Conservation (phyloP, 1,140 invertebrate species). For the Orius insidiosus region DNA sequence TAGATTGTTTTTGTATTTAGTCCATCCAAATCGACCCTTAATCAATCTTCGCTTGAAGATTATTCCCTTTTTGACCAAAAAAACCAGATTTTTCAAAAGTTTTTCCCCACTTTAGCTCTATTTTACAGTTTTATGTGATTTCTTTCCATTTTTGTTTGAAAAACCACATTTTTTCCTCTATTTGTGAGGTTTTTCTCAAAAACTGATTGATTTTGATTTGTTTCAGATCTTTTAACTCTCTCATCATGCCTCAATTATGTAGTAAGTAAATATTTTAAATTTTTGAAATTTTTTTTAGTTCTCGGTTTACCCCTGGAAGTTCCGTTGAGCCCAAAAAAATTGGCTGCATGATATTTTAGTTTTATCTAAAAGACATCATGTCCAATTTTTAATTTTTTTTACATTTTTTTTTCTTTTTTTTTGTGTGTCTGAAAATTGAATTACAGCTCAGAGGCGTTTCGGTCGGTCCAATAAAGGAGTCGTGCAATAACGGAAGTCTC, state of each 20-base stretch:
- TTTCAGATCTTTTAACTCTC: conserved; percentile 13
- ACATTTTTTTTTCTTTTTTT: conserved; percentile 11
- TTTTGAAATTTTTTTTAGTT: not conserved
- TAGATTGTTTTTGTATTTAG: no score
- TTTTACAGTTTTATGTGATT: no score
- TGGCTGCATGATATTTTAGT: not conserved
- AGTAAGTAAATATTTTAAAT: not conserved
- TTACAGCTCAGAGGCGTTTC: conserved; percentile 13
- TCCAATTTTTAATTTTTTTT: conserved; percentile 8
- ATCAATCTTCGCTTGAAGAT: no score
- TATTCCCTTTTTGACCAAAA: no score
- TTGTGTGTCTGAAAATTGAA: conserved; percentile 9
- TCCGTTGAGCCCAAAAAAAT: not conserved
- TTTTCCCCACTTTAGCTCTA: no score
- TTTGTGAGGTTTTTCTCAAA: not conserved
- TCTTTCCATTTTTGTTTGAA: no score
- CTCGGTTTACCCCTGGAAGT: not conserved
- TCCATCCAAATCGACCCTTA: no score
- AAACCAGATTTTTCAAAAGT: no score
- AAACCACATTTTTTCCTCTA: no score
- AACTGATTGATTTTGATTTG: not conserved
- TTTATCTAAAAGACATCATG: not conserved
- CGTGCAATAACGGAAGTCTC: conserved; percentile 1
- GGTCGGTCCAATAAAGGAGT: conserved; percentile 12
- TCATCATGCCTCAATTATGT: not conserved